Evolutionary conservation across 2,888 invertebrate species (phyloP).

Genomic region (Polylopha cassiicola): DNA sequence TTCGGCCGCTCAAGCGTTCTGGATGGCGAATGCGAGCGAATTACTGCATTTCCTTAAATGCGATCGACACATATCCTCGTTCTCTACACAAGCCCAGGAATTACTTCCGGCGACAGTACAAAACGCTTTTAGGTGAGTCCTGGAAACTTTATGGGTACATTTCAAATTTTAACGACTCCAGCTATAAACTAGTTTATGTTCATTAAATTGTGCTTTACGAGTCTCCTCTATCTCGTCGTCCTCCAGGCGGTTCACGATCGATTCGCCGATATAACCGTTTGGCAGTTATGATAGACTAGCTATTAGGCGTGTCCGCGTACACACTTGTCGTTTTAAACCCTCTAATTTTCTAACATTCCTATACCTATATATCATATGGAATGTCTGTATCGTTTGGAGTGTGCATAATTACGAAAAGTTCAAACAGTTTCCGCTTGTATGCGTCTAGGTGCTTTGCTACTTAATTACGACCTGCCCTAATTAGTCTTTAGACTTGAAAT

Average conservation of each 20-base stretch:
- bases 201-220: conserved; percentile 15
- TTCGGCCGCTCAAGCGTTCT: conserved; percentile 91
- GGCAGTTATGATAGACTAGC: background rate
- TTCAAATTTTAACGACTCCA: conserved; percentile 3
- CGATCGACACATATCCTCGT: conserved; percentile 95
- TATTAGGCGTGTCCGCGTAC: too few species aligned
- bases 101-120: conserved; percentile 95
- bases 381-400: too few species aligned
- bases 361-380: too few species aligned
- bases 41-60: conserved; percentile 96
- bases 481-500: too few species aligned
- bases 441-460: too few species aligned
- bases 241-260: conserved; percentile 6
- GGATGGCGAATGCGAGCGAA: conserved; percentile 99
- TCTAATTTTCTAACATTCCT: too few species aligned
- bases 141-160: background rate
- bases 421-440: too few species aligned
- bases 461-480: too few species aligned
- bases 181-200: conserved; percentile 4
- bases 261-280: too few species aligned
- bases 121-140: conserved; percentile 85
- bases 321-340: too few species aligned
- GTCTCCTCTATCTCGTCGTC: conserved; percentile 7
- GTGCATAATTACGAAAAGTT: too few species aligned
- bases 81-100: conserved; percentile 94